Percentiles rank a stretch among this genome's conserved stretches.
Conservation (phyloP, 2,888 invertebrate genomes). For the Lepidocyrtoides sp. region DNA sequence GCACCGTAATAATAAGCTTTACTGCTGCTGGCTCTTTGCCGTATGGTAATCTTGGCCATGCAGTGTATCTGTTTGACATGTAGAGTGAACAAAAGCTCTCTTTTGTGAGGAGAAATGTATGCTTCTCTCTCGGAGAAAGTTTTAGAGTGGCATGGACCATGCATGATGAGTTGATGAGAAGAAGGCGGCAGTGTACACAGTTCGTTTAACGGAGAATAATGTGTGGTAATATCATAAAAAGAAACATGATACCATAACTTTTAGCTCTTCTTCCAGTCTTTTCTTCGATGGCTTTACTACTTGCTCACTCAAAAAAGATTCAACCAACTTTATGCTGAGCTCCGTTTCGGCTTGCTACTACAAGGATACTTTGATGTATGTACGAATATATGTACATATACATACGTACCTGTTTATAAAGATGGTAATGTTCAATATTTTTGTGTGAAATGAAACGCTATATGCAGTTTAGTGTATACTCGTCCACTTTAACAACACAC, state of each 20-base stretch:
- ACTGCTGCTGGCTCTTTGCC: background rate
- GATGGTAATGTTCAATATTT: background rate
- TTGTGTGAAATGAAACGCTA: background rate
- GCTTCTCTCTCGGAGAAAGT: background rate
- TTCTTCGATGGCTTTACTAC: too few species aligned
- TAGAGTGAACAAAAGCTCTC: background rate
- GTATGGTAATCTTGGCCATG: too few species aligned
- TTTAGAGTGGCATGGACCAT: background rate
- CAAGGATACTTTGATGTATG: background rate
- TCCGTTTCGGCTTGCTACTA: background rate
- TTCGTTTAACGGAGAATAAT: conserved; percentile 61
- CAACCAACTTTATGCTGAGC: background rate
- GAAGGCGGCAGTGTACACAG: conserved; percentile 19
- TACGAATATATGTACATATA: background rate
- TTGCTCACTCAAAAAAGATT: background rate
- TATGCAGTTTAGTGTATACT: background rate
- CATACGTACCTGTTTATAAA: background rate
- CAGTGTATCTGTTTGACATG: too few species aligned
- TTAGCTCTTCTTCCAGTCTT: background rate
- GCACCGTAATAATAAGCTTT: background rate
- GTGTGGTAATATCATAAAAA: conserved; percentile 66
- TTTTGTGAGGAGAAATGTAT: background rate
- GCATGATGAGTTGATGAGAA: conserved; percentile 6
- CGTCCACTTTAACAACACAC: background rate
- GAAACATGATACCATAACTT: conserved; percentile 49